Evolutionary conservation across 2,797 vertebrate genomes (phyloP).

Genomic region (Danio jaintianensis): DNA sequence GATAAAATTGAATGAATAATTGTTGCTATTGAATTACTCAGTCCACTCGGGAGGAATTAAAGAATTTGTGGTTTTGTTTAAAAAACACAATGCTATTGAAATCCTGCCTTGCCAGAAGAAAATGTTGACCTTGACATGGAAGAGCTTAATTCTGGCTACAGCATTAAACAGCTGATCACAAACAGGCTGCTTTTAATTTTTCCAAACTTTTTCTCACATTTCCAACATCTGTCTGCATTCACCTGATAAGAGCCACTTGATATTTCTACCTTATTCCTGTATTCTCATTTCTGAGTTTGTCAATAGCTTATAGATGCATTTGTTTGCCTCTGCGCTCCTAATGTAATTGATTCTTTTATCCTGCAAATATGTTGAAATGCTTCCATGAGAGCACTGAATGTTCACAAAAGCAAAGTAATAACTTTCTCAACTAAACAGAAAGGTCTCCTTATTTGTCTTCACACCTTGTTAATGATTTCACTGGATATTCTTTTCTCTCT

Average conservation of each 20-base stretch:
- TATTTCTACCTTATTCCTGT: constrained; percentile 31
- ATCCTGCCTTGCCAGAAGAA: background rate
- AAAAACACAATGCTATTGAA: background rate
- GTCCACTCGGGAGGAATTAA: background rate
- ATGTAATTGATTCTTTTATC: constrained; percentile 51
- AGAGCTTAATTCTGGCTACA: background rate
- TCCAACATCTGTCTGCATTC: constrained; percentile 38
- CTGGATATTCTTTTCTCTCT: background rate
- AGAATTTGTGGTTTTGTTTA: background rate
- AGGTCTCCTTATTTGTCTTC: constrained; percentile 3
- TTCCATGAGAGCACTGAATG: constrained; percentile 1
- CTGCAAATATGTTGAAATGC: constrained; percentile 33
- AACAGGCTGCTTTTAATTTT: background rate
- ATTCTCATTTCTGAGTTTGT: constrained; percentile 45
- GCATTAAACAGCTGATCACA: background rate
- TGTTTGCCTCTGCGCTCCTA: constrained; percentile 44
- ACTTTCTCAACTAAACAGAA: background rate
- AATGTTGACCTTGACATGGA: constrained; percentile 11
- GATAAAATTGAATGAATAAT: background rate
- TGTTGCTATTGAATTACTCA: background rate
- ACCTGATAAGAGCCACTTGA: constrained; percentile 36
- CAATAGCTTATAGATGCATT: constrained; percentile 54
- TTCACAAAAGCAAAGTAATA: constrained; percentile 3
- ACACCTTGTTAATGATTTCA: background rate
- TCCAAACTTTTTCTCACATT: constrained; percentile 4